Percentiles rank a stretch among this genome's conserved stretches.
Conservation (phyloP, 1,140 invertebrate species). For the Drosophila nigrodunni region DNA sequence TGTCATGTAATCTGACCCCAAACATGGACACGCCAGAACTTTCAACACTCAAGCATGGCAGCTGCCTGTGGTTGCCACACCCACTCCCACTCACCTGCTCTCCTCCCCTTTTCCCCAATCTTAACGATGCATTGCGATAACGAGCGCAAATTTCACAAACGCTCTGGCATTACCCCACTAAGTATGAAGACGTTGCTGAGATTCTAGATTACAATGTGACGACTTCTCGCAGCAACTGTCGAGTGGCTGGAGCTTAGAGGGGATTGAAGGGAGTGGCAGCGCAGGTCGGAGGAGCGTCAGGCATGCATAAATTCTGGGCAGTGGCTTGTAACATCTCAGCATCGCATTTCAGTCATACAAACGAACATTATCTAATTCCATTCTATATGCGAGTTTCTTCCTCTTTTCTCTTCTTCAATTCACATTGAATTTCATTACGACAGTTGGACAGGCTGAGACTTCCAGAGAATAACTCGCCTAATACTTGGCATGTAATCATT, state of each 20-base stretch:
- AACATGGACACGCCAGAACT: conserved; percentile 82
- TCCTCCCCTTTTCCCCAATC: not conserved
- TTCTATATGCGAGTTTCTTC: conserved; percentile 44
- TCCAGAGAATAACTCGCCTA: conserved; percentile 37
- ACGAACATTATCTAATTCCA: conserved; percentile 75
- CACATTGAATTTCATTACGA: conserved; percentile 60
- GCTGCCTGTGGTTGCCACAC: conserved; percentile 2
- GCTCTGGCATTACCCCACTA: conserved; percentile 69
- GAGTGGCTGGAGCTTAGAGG: not conserved
- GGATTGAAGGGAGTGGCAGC: not conserved
- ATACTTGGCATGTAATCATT: conserved; percentile 55
- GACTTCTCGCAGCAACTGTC: conserved; percentile 39
- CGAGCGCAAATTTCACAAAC: conserved; percentile 79
- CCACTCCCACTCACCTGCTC: conserved; percentile 18
- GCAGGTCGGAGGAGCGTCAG: conserved; percentile 35
- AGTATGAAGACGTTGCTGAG: conserved; percentile 79
- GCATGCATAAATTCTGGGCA: conserved; percentile 76
- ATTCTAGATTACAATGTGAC: conserved; percentile 80
- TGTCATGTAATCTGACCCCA: conserved; percentile 82
- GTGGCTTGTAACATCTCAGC: conserved; percentile 74
- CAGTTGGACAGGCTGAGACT: conserved; percentile 13
- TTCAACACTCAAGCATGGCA: conserved; percentile 69
- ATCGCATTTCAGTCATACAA: conserved; percentile 74
- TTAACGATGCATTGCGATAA: conserved; percentile 70
- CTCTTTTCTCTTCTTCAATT: conserved; percentile 13